phyloP scores from a whole-genome alignment of 2,888 invertebrate species.

The Netelia inedita region DNA sequence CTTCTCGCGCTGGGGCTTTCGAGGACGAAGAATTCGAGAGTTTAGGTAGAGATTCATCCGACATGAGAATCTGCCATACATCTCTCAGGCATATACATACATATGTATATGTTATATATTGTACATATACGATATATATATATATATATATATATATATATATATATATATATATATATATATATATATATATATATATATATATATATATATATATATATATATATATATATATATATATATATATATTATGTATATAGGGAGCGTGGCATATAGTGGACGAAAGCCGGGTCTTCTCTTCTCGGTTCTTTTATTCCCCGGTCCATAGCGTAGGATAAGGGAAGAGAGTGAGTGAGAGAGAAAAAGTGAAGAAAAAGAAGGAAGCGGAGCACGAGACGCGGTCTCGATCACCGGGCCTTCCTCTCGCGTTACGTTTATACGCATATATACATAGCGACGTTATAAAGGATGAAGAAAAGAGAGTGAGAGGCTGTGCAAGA shows the following conservation, averaged over 20 bases:
- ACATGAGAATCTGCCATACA: constrained; percentile 43
- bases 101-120: constrained; percentile 7
- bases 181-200: background rate
- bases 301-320: constrained; percentile 62
- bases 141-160: constrained; percentile 3
- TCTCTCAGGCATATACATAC: constrained; percentile 13
- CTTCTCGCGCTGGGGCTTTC: background rate
- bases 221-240: constrained; percentile 1
- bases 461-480: constrained; percentile 35
- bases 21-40: constrained; percentile 24
- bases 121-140: background rate
- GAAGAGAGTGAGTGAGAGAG: constrained; percentile 22
- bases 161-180: constrained; percentile 6
- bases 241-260: background rate
- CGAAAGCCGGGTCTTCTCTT: constrained; percentile 36
- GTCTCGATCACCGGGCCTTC: constrained; percentile 63
- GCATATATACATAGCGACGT: constrained; percentile 5
- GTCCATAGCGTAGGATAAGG: constrained; percentile 54
- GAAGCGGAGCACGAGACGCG: constrained; percentile 59
- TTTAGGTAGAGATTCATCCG: constrained; percentile 48
- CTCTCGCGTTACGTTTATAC: constrained; percentile 20
- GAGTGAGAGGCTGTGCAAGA: constrained; percentile 14
- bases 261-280: constrained; percentile 22
- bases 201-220: constrained; percentile 11
- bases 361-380: constrained; percentile 13